Evolutionary conservation across 2,113 vertebrate genomes (phyloP).

Genomic region (Pseudorasbora parva): DNA sequence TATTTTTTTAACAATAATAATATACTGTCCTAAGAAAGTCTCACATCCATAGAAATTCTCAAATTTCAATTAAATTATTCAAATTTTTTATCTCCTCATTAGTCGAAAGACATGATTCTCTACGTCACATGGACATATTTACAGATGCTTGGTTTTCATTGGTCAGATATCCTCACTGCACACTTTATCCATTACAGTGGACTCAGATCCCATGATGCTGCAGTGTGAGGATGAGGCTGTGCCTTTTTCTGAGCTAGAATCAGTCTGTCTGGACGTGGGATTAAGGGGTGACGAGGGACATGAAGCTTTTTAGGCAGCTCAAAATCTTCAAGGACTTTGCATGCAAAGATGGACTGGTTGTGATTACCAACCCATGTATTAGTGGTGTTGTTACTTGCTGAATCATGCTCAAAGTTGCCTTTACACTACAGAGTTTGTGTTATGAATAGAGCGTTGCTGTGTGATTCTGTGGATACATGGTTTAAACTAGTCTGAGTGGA

Average conservation of each 20-base stretch:
- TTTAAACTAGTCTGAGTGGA: constrained; percentile 13
- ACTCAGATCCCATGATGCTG: not conserved
- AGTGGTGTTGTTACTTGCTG: constrained; percentile 9
- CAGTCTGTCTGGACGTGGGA: constrained; percentile 76
- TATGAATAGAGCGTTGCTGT: constrained; percentile 20
- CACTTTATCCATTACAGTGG: constrained; percentile 8
- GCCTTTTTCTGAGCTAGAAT: constrained; percentile 68
- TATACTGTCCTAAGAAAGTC: not conserved
- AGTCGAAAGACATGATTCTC: not conserved
- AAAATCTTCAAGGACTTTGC: constrained; percentile 60
- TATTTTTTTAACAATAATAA: not conserved
- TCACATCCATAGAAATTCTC: not conserved
- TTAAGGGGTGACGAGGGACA: constrained; percentile 67
- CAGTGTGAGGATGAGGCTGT: constrained; percentile 53
- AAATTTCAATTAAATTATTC: not conserved
- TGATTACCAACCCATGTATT: constrained; percentile 29
- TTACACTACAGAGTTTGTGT: constrained; percentile 2
- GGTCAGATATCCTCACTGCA: not conserved
- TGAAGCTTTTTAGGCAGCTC: constrained; percentile 67
- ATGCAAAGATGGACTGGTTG: constrained; percentile 60
- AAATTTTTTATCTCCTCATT: not conserved
- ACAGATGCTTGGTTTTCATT: not conserved
- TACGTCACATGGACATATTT: not conserved
- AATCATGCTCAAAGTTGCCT: constrained; percentile 13
- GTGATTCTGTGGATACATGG: constrained; percentile 18